These are phyloP conservation scores for Pollenia labialis DNA, from an alignment of 2,888 invertebrate species.

Conservation along the genomic window DNA sequence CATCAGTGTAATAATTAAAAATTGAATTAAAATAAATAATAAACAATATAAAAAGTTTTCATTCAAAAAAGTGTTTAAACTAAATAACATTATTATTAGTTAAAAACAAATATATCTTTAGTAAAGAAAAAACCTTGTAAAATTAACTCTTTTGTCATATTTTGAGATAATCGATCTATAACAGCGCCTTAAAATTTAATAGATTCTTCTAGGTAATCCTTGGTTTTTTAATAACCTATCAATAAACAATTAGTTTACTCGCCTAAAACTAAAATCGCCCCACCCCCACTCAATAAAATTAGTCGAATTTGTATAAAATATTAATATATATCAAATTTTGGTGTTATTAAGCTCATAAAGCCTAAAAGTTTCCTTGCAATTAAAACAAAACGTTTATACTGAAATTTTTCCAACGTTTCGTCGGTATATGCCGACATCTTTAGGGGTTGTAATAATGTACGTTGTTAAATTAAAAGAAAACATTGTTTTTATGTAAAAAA, in stretches of 20 bases:
- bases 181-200: not conserved
- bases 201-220: not conserved
- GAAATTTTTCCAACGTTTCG: no score
- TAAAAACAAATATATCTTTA: no score
- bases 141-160: slow-evolving; percentile 38
- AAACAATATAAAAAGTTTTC: not conserved
- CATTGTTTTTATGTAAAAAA: no score
- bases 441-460: no score
- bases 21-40: slow-evolving; percentile 8
- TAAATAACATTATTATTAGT: no score
- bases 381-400: no score
- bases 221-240: not conserved
- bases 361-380: no score
- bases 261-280: not conserved
- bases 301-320: not conserved
- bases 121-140: not conserved
- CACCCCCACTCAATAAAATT: not conserved
- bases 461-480: no score
- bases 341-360: no score
- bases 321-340: not conserved
- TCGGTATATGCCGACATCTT: no score
- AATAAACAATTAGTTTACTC: not conserved
- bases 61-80: not conserved
- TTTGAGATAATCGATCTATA: not conserved
- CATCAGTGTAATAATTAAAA: not conserved